These are phyloP conservation scores for Anadara kagoshimensis DNA, from an alignment of 1,140 invertebrate genomes.

Conservation along the genomic window DNA sequence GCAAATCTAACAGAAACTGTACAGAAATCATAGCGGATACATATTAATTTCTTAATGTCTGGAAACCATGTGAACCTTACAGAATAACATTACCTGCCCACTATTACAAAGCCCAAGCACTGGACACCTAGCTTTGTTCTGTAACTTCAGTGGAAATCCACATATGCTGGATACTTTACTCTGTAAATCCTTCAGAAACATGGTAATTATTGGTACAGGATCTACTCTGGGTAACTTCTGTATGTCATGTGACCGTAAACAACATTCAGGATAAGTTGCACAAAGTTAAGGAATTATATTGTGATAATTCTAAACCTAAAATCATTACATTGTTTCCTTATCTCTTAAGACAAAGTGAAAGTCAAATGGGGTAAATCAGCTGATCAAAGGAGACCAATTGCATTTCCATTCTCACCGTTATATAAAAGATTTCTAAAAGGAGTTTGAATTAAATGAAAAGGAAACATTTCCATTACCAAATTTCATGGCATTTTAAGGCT, in stretches of 20 bases:
- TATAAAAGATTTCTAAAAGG: no score
- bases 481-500: no score
- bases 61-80: no score
- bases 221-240: conserved; percentile 50
- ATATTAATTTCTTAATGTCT: no score
- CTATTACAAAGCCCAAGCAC: conserved; percentile 29
- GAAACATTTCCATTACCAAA: no score
- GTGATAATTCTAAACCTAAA: no score
- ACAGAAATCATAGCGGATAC: no score
- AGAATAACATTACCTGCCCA: conserved; percentile 52
- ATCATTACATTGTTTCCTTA: neutral
- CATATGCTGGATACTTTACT: conserved; percentile 51
- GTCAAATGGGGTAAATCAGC: neutral
- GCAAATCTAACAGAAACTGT: no score
- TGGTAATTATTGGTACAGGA: conserved; percentile 48
- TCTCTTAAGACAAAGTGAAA: neutral
- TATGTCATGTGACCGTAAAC: conserved; percentile 49
- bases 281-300: neutral
- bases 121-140: conserved; percentile 46
- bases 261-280: conserved; percentile 54
- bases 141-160: conserved; percentile 49
- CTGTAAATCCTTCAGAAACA: conserved; percentile 60
- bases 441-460: no score
- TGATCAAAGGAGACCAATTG: neutral
- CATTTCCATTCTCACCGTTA: no score